A percentile compares a stretch with the other conserved stretches of the same genome.
Conservation (phyloP, 1,140 invertebrate species). For the Dinoponera quadriceps region DNA sequence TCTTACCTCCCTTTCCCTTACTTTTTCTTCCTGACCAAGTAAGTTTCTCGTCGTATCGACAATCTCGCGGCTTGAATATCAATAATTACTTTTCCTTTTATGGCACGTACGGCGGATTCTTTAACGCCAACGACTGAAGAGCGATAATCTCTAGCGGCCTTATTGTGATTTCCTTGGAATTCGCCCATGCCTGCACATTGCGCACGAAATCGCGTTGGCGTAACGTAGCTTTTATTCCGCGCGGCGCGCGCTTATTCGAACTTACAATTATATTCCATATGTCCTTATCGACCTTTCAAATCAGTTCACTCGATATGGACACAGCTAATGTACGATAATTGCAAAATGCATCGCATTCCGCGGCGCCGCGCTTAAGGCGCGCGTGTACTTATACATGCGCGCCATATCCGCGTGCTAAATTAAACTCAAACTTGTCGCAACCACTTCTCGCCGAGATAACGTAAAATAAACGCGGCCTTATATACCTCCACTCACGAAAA, state of each 20-base stretch:
- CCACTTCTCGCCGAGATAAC: constrained; percentile 41
- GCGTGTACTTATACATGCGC: constrained; percentile 25
- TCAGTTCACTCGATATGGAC: constrained; percentile 72
- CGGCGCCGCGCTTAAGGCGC: constrained; percentile 11
- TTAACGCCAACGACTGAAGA: neutral
- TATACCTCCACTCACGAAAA: neutral
- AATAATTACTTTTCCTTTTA: neutral
- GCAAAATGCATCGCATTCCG: constrained; percentile 80
- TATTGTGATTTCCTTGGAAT: constrained; percentile 41
- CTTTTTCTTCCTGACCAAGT: too few relatives aligned
- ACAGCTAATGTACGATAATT: constrained; percentile 80
- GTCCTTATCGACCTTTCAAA: constrained; percentile 84
- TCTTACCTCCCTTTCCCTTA: too few relatives aligned
- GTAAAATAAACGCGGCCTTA: neutral
- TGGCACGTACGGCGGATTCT: neutral
- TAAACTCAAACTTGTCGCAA: constrained; percentile 77
- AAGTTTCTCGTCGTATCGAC: too few relatives aligned
- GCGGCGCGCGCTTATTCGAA: constrained; percentile 78
- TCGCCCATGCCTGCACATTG: constrained; percentile 2
- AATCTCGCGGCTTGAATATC: neutral
- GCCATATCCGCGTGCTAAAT: constrained; percentile 66
- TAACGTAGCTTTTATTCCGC: constrained; percentile 71
- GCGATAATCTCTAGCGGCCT: constrained; percentile 1
- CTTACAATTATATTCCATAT: constrained; percentile 82
- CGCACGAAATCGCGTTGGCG: constrained; percentile 69